Evolutionary conservation across 2,888 invertebrate genomes (phyloP).

Genomic region (Oscheius sp.): DNA sequence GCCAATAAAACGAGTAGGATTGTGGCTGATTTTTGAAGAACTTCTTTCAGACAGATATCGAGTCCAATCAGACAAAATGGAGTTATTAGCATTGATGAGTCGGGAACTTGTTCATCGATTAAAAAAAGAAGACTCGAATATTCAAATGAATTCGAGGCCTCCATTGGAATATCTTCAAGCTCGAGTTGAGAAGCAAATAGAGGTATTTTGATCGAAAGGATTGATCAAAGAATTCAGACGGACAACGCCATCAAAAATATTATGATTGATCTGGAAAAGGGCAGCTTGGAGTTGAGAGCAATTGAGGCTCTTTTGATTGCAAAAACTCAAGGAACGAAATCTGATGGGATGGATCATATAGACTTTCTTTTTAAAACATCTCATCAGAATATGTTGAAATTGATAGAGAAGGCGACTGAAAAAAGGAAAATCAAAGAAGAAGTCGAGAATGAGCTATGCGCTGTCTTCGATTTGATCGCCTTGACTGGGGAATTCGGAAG

Average conservation of each 20-base stretch:
- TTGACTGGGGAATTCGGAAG: constrained; percentile 31
- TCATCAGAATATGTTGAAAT: not conserved
- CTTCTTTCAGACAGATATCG: constrained; percentile 53
- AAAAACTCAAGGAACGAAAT: constrained; percentile 15
- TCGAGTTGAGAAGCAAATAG: constrained; percentile 33
- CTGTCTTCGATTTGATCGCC: constrained; percentile 39
- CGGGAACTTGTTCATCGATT: constrained; percentile 35
- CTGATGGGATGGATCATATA: constrained; percentile 8
- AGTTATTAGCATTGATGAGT: constrained; percentile 31
- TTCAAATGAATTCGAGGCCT: constrained; percentile 31
- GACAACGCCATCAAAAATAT: not conserved
- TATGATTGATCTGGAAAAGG: not conserved
- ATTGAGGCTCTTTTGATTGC: constrained; percentile 15
- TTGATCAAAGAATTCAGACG: constrained; percentile 1
- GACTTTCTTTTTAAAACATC: constrained; percentile 1
- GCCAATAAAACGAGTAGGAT: constrained; percentile 29
- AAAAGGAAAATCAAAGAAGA: not conserved
- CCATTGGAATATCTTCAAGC: constrained; percentile 40
- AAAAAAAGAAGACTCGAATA: not conserved
- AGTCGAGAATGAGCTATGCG: constrained; percentile 26
- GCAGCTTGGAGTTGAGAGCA: constrained; percentile 13
- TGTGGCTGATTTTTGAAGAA: not conserved
- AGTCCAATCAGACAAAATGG: constrained; percentile 44
- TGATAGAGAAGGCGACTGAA: not conserved
- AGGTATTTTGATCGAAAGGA: constrained; percentile 28